Evolutionary conservation across 2,888 invertebrate genomes (phyloP), one percentile per base, ranked within the genome.

Genomic region (Terebella lapidaria): DNA sequence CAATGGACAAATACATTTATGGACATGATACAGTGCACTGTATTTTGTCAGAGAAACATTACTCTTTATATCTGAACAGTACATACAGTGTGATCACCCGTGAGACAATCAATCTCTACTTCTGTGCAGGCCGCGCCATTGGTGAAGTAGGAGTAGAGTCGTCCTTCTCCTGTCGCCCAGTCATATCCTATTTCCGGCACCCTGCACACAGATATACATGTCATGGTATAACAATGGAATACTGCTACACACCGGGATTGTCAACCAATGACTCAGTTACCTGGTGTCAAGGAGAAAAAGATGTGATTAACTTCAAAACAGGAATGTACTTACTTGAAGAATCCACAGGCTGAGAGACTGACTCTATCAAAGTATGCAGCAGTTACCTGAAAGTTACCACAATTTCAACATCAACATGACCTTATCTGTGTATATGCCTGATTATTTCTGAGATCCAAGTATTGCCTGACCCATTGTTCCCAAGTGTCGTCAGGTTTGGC

Each of bases 401-500:
- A 10, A n/a, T n/a, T n/a, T n/a, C n/a, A n/a, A n/a, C n/a, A n/a
- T n/a, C n/a, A n/a, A n/a, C n/a, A n/a, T n/a, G n/a, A n/a, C n/a
- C n/a, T n/a, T n/a, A n/a, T n/a, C n/a, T n/a, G n/a, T n/a, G n/a
- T n/a, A n/a, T n/a, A n/a, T n/a, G n/a, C n/a, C n/a, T n/a, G n/a
- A n/a, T n/a, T n/a, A n/a, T n/a, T n/a, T n/a, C n/a, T n/a, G n/a
- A n/a, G n/a, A n/a, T n/a, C n/a, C n/a, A n/a, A n/a, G n/a, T n/a
- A 35, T 35, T 2, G 35, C 53, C 67, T 59, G 63, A 75, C 86
- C 92, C 91, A 92, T 18, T 90, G 85, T 74, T 91, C 87, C 94
- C 95, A 95, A 52, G 83, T 0, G 18, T 87, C 89, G 27, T 87
- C 82, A 0, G 94, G 93, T 75, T 90, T 86, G 30, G 85, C 85